phyloP scores from a whole-genome alignment of 2,888 invertebrate species.

The Sesia bembeciformis region DNA sequence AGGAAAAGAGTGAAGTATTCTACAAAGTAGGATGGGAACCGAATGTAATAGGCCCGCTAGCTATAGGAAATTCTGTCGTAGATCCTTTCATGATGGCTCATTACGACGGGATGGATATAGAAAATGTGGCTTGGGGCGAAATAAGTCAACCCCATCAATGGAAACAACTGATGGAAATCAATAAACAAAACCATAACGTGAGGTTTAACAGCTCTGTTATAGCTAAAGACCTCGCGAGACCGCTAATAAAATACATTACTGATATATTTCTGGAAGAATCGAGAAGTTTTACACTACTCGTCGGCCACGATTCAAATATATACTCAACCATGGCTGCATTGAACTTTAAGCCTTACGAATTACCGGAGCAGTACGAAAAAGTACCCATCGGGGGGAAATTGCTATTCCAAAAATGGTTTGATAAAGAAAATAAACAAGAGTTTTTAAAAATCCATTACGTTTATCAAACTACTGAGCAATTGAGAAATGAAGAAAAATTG shows the following conservation, averaged over 20 bases:
- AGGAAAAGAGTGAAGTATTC: constrained; percentile 21
- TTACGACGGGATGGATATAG: constrained; percentile 36
- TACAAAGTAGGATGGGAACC: constrained; percentile 33
- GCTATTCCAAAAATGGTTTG: constrained; percentile 49
- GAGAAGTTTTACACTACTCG: constrained; percentile 30
- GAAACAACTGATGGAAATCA: constrained; percentile 28
- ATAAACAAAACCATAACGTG: constrained; percentile 33
- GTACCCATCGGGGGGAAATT: constrained; percentile 54
- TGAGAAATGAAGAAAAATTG: constrained; percentile 26
- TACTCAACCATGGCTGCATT: constrained; percentile 30
- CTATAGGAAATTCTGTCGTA: constrained; percentile 28
- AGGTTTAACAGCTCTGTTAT: constrained; percentile 34
- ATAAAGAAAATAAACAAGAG: constrained; percentile 18
- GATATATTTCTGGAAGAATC: constrained; percentile 19
- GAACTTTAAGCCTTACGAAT: constrained; percentile 26
- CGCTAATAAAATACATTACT: constrained; percentile 33
- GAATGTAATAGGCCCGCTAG: constrained; percentile 33
- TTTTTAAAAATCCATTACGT: constrained; percentile 43
- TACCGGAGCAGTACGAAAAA: constrained; percentile 36
- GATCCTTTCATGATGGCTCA: constrained; percentile 53
- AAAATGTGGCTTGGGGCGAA: constrained; percentile 48
- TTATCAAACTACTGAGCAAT: constrained; percentile 33
- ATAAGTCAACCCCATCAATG: constrained; percentile 29
- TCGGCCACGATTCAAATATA: constrained; percentile 55
- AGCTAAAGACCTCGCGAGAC: constrained; percentile 30